A percentile compares a stretch with the other conserved stretches of the same genome.
phyloP scores from a whole-genome alignment of 2,797 vertebrate species.

The Helarctos malayanus region DNA sequence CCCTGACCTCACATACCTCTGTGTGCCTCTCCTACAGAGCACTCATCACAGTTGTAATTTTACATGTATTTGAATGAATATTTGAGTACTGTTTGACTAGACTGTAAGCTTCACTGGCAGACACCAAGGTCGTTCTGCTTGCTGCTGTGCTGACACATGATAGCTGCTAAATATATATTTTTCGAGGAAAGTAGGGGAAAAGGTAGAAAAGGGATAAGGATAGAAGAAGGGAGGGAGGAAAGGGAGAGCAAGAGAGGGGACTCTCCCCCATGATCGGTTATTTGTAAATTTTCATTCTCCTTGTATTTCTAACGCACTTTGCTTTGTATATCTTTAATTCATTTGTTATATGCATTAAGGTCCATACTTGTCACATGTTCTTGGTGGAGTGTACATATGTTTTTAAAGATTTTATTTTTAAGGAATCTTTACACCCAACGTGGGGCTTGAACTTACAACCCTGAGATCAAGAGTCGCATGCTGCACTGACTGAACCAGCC shows the following conservation, averaged over 20 bases:
- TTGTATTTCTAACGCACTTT: slow-evolving; percentile 13
- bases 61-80: slow-evolving; percentile 15
- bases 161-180: not conserved
- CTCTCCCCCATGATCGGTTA: not conserved
- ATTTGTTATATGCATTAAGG: not conserved
- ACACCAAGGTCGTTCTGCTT: not conserved
- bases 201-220: not conserved
- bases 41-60: not conserved
- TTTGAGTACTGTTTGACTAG: slow-evolving; percentile 20
- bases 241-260: not conserved
- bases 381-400: not conserved
- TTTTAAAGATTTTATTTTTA: not conserved
- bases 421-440: not conserved
- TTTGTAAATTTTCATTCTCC: slow-evolving; percentile 3
- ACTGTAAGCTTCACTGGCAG: not conserved
- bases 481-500: not conserved
- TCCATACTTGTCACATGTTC: not conserved
- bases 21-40: not conserved
- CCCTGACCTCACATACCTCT: not conserved
- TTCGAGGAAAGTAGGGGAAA: not conserved
- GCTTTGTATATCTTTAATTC: not conserved
- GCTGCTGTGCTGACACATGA: not conserved
- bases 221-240: not conserved
- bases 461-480: not conserved
- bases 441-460: not conserved